Conservation (phyloP, 2,797 vertebrate genomes). For the Amblyopsis hoosieri region DNA sequence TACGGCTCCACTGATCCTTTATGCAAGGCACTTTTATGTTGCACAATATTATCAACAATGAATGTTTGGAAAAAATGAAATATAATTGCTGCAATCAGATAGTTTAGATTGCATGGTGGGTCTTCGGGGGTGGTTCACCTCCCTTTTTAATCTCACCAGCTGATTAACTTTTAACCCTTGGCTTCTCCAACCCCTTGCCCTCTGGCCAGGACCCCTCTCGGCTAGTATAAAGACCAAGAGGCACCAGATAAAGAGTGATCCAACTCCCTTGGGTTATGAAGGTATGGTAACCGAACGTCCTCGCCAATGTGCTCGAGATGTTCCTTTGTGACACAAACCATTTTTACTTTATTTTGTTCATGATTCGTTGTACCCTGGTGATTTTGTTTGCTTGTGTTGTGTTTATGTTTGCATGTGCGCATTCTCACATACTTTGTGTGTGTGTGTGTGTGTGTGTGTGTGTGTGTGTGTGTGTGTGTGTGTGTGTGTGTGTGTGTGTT, state of each 20-base stretch:
- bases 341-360: background rate
- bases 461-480: conserved; percentile 4
- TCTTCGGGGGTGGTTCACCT: background rate
- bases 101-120: no score
- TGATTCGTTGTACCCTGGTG: background rate
- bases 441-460: background rate
- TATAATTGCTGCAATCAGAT: no score
- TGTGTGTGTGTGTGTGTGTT: background rate
- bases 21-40: no score
- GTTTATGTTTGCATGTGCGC: background rate
- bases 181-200: conserved; percentile 43
- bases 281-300: conserved; percentile 70
- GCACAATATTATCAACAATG: no score
- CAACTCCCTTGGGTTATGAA: conserved; percentile 91
- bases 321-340: background rate
- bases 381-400: background rate
- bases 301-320: background rate
- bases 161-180: background rate
- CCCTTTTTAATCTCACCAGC: background rate
- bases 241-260: conserved; percentile 94
- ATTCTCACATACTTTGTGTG: background rate
- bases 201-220: conserved; percentile 84
- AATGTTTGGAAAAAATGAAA: no score
- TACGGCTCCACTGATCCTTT: no score
- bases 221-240: conserved; percentile 90